Evolutionary conservation across 2,797 vertebrate genomes (phyloP), one percentile per base, ranked within the genome.

Genomic region (Semotilus atromaculatus): DNA sequence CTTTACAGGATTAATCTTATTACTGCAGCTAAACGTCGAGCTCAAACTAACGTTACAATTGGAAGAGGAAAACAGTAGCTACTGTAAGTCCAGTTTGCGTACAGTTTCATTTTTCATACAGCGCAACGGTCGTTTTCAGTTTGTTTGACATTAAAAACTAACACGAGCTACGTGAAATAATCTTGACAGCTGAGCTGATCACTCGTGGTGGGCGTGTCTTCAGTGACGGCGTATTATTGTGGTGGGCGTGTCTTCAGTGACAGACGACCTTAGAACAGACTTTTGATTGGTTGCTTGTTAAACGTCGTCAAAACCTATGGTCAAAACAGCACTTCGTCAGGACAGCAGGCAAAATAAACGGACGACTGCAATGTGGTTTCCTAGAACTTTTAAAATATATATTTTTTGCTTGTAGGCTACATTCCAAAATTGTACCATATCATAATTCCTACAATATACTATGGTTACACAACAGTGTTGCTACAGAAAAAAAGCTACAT

Each of bases 11-110:
- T 8, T 76, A 83, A 76, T 53, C 82, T 76, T 55, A 83, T 68
- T 76, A 83, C 45, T 64, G n/a, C n/a, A 55, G 72, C 62, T 83
- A 51, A 51, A 38, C 23, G 72, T 38, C 26, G 48, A 83, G 45
- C 60, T 53, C 31, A 6, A 40, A 62, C 31, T 83, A n/a, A n/a
- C n/a, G n/a, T n/a, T n/a, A 43, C 67, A 64, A 40, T 9, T 26
- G 70, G 53, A 31, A 21, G 16, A 62, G 34, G 8, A 5, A 10
- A 7, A 36, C 29, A 64, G 40, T 11, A 29, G 18, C 51, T 21
- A 9, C 36, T 18, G 45, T 10, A 23, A 3, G 36, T 34, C 45
- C 7, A 14, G 66, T 29, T 55, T 18, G 23, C 8, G 9, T 4
- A 26, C n/a, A n/a, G 7, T 18, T 51, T 5, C 7, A 5, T 13